Percentiles rank a stretch among this genome's conserved stretches.
Evolutionary conservation across 2,797 vertebrate species (phyloP).

Genomic region (Sarcophilus harrisii): DNA sequence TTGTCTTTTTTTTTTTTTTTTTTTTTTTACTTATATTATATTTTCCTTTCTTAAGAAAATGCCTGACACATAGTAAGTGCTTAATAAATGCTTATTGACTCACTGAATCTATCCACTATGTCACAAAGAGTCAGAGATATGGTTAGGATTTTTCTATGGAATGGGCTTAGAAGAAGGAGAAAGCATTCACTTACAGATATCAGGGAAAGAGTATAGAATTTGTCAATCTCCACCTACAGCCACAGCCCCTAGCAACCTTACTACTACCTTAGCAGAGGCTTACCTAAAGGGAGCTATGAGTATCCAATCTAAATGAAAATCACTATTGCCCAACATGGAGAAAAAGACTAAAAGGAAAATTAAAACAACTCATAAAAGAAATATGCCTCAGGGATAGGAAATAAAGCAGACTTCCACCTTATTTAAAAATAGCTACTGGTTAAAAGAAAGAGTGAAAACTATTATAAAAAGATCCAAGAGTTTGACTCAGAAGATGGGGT

Average conservation of each 20-base stretch:
- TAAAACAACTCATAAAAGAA: conserved; percentile 43
- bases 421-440: background rate
- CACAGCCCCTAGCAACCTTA: background rate
- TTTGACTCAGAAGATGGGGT: background rate
- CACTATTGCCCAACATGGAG: background rate
- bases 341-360: conserved; percentile 22
- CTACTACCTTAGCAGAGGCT: background rate
- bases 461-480: conserved; percentile 42
- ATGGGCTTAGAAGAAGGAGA: background rate
- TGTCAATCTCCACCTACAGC: background rate
- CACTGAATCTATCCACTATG: background rate
- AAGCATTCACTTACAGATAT: background rate
- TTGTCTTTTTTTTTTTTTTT: background rate
- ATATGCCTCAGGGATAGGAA: conserved; percentile 35
- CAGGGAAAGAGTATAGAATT: background rate
- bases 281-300: conserved; percentile 17
- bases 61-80: background rate
- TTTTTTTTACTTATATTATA: background rate
- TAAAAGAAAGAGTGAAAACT: conserved; percentile 5
- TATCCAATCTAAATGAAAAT: conserved; percentile 45
- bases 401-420: background rate
- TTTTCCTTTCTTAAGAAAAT: background rate
- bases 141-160: conserved; percentile 35
- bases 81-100: background rate
- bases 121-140: background rate